phyloP scores from a whole-genome alignment of 30 jellyfish, hydroid and myxozoan genomes.

The Thelohanellus kitauei region DNA sequence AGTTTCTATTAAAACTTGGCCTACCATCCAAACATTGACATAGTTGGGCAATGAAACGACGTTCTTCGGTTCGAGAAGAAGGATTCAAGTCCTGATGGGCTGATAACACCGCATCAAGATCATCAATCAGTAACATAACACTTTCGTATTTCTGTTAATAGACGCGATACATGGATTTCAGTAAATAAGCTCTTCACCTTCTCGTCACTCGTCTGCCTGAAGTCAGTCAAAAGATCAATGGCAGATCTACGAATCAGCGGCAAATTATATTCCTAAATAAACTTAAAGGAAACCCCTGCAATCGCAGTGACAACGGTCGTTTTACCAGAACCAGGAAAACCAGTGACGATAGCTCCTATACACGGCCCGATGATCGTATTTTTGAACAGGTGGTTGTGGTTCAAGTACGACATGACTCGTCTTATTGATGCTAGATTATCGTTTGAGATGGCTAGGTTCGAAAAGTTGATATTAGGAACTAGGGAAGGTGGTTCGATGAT shows the following conservation, averaged over 20 bases:
- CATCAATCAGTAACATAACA: slow-evolving; percentile 45
- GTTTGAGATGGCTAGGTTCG: no score
- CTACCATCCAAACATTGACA: slow-evolving; percentile 83
- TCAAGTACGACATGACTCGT: no score
- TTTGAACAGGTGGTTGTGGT: no score
- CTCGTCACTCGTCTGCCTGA: neutral
- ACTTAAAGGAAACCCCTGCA: slow-evolving; percentile 50
- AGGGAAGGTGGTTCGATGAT: no score
- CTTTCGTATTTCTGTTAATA: slow-evolving; percentile 27
- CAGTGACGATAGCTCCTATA: no score
- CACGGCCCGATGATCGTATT: no score
- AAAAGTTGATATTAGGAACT: no score
- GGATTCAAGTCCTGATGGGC: no score
- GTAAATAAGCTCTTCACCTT: neutral
- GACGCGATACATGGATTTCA: neutral
- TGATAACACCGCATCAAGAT: slow-evolving; percentile 79
- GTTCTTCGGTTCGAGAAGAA: slow-evolving; percentile 77
- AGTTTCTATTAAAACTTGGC: slow-evolving; percentile 12
- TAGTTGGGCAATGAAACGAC: slow-evolving; percentile 76
- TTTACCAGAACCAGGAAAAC: slow-evolving; percentile 98
- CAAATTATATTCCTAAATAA: neutral
- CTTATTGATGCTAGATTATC: no score
- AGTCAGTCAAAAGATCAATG: no score
- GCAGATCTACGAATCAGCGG: neutral
- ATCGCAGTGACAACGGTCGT: slow-evolving; percentile 81